Evolutionary conservation across 2,888 invertebrate species (phyloP).

Genomic region (Creontiades dilutus): DNA sequence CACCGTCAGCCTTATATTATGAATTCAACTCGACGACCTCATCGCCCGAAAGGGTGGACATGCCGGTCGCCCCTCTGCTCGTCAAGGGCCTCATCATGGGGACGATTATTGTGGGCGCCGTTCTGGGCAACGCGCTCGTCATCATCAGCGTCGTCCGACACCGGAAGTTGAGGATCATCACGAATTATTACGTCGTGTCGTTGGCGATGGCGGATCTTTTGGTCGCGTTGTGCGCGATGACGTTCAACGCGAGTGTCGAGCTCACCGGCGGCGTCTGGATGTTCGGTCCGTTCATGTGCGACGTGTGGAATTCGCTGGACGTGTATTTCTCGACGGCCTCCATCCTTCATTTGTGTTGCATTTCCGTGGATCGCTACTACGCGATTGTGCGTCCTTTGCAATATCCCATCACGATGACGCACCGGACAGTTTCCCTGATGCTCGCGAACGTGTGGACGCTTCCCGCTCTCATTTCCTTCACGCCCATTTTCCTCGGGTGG

Average conservation of each 20-base stretch:
- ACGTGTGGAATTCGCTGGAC: conserved; percentile 96
- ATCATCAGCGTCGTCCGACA: conserved; percentile 91
- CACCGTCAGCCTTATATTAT: conserved; percentile 71
- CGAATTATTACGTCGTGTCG: conserved; percentile 97
- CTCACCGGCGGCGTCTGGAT: conserved; percentile 91
- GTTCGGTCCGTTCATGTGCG: conserved; percentile 94
- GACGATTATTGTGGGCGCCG: conserved; percentile 92
- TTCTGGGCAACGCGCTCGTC: conserved; percentile 94
- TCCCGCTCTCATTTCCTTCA: conserved; percentile 83
- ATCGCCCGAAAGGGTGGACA: conserved; percentile 58
- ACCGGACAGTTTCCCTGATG: conserved; percentile 83
- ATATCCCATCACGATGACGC: conserved; percentile 95
- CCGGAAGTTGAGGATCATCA: conserved; percentile 90
- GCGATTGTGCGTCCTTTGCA: conserved; percentile 95
- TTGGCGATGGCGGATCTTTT: conserved; percentile 95
- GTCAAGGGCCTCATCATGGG: conserved; percentile 82
- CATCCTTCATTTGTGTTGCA: conserved; percentile 95
- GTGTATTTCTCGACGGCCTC: conserved; percentile 96
- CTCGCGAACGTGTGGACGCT: conserved; percentile 82
- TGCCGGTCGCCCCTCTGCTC: conserved; percentile 73
- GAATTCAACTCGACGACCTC: conserved; percentile 45
- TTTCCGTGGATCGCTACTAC: conserved; percentile 94
- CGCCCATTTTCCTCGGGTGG: conserved; percentile 84
- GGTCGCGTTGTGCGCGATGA: conserved; percentile 95
- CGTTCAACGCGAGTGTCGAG: conserved; percentile 94